Base-by-base conservation (phyloP, 35 echinoderm and acorn worm genomes). In the Ophiothrix spiculata region DNA sequence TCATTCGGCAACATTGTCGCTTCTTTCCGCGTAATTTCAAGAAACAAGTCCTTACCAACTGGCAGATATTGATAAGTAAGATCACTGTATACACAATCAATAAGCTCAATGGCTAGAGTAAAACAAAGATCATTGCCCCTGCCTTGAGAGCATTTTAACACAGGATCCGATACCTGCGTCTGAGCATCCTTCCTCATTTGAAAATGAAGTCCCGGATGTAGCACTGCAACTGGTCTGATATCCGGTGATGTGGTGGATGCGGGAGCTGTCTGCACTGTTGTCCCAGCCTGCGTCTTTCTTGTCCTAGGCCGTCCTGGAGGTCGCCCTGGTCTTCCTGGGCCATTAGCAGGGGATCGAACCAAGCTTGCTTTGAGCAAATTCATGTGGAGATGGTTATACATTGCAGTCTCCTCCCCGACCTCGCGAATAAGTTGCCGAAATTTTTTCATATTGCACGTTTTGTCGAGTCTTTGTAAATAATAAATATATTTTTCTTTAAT, bases 361-460 rank as follows among this genome's bases (percentile, higher is more conserved):
- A 84, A 35, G 23, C 81, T 60, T 4, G 81, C 81, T 60, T 84
- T 84, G 0, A 84, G 81, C 8, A 84, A 28, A 37, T 84, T 84
- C 81, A 84, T 84, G 29, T 84, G 81, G 32, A 84, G 81, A 60
- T 84, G 81, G 39, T 84, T 84, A 37, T 84, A 84, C 81, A 84
- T 84, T 32, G 39, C 81, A 4, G 81, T 84, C 31, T 60, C 81
- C 40, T 84, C 81, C 81, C 81, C 81, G 33, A 54, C 54, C 29
- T 84, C 81, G 21, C 81, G 81, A 60, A 84, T 84, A 31, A 84
- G 81, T 37, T 84, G 81, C 32, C 81, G 54, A 60, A 84, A 84
- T 69, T 84, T 84, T 35, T 84, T 84, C 81, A 84, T 84, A 37
- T 69, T 69, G 60, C 60, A 69, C 60, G 4, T 69, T 69, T 12